phyloP scores from a whole-genome alignment of 1,140 invertebrate species.

The Gonioctena quinquepunctata region DNA sequence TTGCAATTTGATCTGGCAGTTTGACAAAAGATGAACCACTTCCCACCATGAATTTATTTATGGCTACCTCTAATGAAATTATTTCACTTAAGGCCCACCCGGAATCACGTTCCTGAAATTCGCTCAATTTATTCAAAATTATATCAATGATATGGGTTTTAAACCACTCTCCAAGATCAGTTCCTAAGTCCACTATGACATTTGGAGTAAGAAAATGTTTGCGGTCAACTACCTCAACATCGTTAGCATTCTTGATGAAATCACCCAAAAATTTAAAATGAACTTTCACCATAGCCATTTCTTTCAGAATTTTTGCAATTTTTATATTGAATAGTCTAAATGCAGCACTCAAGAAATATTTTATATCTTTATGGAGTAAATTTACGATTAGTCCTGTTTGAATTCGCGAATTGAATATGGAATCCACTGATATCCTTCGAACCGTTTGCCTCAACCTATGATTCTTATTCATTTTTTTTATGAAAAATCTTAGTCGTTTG shows the following conservation, averaged over 20 bases:
- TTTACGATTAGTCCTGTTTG: not conserved
- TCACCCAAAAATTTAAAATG: not conserved
- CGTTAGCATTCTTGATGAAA: not conserved
- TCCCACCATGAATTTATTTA: not conserved
- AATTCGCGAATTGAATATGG: not conserved
- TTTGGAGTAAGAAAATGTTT: not conserved
- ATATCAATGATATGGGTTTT: not conserved
- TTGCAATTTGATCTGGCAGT: too few species aligned
- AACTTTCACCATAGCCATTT: not conserved
- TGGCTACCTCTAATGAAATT: not conserved
- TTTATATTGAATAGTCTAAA: not conserved
- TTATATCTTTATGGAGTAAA: not conserved
- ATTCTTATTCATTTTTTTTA: not conserved
- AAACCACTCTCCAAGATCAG: not conserved
- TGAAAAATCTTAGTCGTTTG: not conserved
- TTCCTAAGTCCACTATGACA: not conserved
- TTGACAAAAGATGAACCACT: too few species aligned
- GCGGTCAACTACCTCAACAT: not conserved
- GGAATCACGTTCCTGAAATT: not conserved
- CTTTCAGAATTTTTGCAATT: not conserved
- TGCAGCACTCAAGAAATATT: not conserved
- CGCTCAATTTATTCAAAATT: not conserved
- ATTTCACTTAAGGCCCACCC: not conserved
- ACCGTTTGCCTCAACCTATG: not conserved
- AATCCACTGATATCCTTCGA: not conserved